Percentiles rank a stretch among this genome's conserved stretches.
Conservation (phyloP, 2,113 vertebrate species). For the Plotosus lineatus region DNA sequence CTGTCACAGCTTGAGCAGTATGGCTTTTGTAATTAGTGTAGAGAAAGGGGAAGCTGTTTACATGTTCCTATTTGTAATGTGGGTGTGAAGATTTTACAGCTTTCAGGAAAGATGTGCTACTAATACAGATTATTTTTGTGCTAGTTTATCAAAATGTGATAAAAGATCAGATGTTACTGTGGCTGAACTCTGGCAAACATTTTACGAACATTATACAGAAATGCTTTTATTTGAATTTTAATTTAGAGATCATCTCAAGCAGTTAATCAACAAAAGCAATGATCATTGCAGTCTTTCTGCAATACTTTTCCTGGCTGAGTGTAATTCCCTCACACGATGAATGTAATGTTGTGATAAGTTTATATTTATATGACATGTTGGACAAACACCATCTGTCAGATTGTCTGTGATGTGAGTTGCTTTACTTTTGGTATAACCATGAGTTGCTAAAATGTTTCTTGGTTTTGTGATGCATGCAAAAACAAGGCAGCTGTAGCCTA, state of each 20-base stretch:
- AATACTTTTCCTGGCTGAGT: neutral
- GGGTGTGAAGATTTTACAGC: neutral
- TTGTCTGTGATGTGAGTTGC: neutral
- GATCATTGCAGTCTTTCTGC: neutral
- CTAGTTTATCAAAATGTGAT: neutral
- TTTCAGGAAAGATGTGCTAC: neutral
- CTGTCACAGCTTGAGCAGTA: slow-evolving; percentile 29
- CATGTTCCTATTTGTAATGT: slow-evolving; percentile 7
- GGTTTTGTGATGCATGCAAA: neutral
- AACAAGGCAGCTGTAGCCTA: too few relatives aligned
- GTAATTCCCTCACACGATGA: neutral
- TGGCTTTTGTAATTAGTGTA: slow-evolving; percentile 27
- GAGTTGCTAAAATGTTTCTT: neutral
- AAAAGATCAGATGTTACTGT: neutral
- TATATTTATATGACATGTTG: neutral
- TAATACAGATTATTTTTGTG: neutral
- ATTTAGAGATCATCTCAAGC: neutral
- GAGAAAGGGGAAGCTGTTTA: slow-evolving; percentile 21
- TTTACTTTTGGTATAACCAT: neutral
- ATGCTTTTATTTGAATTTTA: neutral
- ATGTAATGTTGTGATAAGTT: neutral
- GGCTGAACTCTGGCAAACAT: neutral
- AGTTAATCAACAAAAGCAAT: neutral
- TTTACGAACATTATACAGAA: neutral
- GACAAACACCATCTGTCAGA: neutral